Conservation (phyloP, 2,797 vertebrate genomes). For the Squalus acanthias region DNA sequence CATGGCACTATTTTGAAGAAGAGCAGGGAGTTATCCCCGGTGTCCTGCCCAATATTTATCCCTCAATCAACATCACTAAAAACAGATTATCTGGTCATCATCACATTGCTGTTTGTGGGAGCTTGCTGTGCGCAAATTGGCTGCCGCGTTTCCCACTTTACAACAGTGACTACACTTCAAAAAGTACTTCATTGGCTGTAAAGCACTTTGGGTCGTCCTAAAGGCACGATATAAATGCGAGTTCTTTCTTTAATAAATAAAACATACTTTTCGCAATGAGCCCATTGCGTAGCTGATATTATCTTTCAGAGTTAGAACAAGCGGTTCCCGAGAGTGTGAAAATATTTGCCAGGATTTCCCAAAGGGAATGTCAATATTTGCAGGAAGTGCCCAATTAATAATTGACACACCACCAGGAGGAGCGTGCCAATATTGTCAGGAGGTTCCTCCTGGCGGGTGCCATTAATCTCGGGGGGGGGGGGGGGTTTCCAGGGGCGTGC, state of each 20-base stretch:
- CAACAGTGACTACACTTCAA: not conserved
- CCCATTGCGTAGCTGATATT: not conserved
- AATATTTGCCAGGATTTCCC: not conserved
- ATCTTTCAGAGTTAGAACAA: not conserved
- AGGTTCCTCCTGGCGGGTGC: not conserved
- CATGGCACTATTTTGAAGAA: not conserved
- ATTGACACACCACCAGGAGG: not conserved
- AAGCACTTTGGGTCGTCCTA: not conserved
- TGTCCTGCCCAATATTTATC: not conserved
- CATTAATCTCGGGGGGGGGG: no score
- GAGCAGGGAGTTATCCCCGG: not conserved
- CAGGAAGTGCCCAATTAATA: not conserved
- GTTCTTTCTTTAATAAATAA: not conserved
- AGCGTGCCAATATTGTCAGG: not conserved
- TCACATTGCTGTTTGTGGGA: no score
- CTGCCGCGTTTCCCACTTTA: no score
- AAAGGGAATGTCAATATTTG: not conserved
- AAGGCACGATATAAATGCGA: not conserved
- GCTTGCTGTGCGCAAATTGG: no score
- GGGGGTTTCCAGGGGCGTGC: no score
- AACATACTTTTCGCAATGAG: not conserved
- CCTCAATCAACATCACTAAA: not conserved
- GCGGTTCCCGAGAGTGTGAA: not conserved
- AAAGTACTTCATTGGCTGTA: not conserved
- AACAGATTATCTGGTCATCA: no score